These are phyloP conservation scores for Pseudorasbora parva DNA, from an alignment of 2,113 vertebrate genomes.

Conservation along the genomic window DNA sequence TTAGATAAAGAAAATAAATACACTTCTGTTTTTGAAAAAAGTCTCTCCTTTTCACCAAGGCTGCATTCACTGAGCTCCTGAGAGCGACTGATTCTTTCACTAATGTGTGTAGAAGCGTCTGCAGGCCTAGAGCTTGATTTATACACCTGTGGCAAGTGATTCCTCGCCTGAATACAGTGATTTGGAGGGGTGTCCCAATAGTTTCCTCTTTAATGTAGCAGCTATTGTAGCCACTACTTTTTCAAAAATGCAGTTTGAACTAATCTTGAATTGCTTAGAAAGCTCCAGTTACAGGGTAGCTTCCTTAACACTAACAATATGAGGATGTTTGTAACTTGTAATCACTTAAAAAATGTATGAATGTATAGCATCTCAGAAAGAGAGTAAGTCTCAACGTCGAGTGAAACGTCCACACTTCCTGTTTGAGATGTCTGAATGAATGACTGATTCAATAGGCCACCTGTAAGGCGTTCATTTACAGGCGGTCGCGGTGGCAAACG, in stretches of 20 bases:
- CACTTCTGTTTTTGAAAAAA: no score
- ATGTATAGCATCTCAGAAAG: not conserved
- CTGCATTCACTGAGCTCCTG: no score
- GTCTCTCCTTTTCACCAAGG: no score
- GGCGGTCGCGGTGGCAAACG: not conserved
- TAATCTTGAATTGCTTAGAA: not conserved
- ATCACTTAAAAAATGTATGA: not conserved
- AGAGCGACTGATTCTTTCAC: no score
- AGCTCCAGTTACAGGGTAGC: not conserved
- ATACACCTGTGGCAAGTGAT: no score
- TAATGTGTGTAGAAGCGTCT: no score
- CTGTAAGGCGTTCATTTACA: conserved; percentile 46
- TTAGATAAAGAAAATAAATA: no score
- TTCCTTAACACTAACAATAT: not conserved
- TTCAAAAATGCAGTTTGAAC: not conserved
- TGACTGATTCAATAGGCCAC: conserved; percentile 40
- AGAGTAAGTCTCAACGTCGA: not conserved
- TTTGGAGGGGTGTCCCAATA: no score
- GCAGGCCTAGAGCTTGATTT: no score
- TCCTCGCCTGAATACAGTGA: no score
- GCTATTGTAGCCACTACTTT: not conserved
- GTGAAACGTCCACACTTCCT: not conserved
- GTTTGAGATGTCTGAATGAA: conserved; percentile 18
- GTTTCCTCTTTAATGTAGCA: not conserved
- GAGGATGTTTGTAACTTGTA: not conserved